Conservation (phyloP, 2,113 vertebrate genomes). For the Psilopogon haemacephalus region DNA sequence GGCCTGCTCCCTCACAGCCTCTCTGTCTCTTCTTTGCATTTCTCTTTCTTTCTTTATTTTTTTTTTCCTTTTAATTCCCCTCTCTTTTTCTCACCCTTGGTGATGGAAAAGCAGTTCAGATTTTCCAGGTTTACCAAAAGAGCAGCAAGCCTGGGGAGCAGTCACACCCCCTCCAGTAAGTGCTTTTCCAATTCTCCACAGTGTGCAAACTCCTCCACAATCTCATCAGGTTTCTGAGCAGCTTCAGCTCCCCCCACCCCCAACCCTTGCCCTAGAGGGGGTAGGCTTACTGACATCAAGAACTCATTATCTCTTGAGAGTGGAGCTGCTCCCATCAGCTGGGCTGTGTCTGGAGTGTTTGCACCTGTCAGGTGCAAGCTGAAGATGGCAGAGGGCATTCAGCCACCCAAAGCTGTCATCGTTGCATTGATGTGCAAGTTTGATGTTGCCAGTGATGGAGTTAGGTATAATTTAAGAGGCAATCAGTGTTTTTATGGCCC, state of each 20-base stretch:
- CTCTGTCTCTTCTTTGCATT: neutral
- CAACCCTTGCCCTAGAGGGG: neutral
- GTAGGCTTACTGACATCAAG: neutral
- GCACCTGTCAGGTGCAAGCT: neutral
- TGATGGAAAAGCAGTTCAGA: constrained; percentile 48
- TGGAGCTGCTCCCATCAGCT: neutral
- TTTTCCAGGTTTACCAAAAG: constrained; percentile 61
- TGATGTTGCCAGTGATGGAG: neutral
- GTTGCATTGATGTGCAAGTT: neutral
- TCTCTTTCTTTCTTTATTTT: neutral
- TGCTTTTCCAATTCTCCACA: neutral
- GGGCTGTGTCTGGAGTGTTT: neutral
- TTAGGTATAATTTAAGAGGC: neutral
- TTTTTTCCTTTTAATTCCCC: neutral
- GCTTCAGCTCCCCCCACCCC: fast-evolving
- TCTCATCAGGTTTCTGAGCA: neutral
- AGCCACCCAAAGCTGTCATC: neutral
- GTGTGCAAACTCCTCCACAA: neutral
- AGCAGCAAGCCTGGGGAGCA: constrained; percentile 19
- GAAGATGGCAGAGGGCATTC: neutral
- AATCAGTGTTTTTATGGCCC: neutral
- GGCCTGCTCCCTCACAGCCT: constrained; percentile 14
- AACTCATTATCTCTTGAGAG: neutral
- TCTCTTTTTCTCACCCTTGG: neutral
- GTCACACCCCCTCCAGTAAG: neutral